These are phyloP conservation scores for Pangasius larnaudii DNA, from an alignment of 2,797 vertebrate genomes.

Conservation along the genomic window DNA sequence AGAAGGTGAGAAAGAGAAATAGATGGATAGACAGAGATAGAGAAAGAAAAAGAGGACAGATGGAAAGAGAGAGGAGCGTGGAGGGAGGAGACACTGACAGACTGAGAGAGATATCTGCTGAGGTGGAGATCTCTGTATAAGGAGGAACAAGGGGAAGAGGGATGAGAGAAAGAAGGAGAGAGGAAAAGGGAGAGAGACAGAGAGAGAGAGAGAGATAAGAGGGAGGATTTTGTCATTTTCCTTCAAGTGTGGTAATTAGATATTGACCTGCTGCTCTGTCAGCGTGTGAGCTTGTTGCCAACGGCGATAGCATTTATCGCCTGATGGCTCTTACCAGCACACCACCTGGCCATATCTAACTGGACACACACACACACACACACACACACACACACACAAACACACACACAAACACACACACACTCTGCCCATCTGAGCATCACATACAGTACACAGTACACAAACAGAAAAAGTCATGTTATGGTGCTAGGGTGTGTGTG, in stretches of 20 bases:
- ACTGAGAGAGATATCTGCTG: slow-evolving; percentile 42
- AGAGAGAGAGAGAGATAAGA: slow-evolving; percentile 62
- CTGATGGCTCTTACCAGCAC: slow-evolving; percentile 43
- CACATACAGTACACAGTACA: slow-evolving; percentile 15
- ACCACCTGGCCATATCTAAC: slow-evolving; percentile 41
- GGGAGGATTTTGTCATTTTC: slow-evolving; percentile 55
- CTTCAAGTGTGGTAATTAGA: slow-evolving; percentile 73
- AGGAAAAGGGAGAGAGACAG: slow-evolving; percentile 52
- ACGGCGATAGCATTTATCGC: slow-evolving; percentile 46
- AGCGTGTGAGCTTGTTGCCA: slow-evolving; percentile 56
- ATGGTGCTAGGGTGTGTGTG: neutral
- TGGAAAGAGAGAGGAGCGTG: slow-evolving; percentile 45
- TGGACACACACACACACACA: slow-evolving; percentile 31
- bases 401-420: slow-evolving; percentile 23
- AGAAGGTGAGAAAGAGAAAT: slow-evolving; percentile 44
- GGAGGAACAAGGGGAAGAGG: slow-evolving; percentile 45
- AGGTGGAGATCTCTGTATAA: slow-evolving; percentile 7
- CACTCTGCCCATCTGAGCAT: slow-evolving; percentile 28
- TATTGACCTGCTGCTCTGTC: slow-evolving; percentile 69
- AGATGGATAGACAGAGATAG: slow-evolving; percentile 30
- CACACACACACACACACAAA: slow-evolving; percentile 15
- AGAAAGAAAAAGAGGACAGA: slow-evolving; percentile 19
- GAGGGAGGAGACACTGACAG: slow-evolving; percentile 58
- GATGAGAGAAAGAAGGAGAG: slow-evolving; percentile 55
- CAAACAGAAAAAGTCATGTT: neutral